Base-by-base conservation (phyloP, 1,140 invertebrate genomes). In the Penaeus vannamei region DNA sequence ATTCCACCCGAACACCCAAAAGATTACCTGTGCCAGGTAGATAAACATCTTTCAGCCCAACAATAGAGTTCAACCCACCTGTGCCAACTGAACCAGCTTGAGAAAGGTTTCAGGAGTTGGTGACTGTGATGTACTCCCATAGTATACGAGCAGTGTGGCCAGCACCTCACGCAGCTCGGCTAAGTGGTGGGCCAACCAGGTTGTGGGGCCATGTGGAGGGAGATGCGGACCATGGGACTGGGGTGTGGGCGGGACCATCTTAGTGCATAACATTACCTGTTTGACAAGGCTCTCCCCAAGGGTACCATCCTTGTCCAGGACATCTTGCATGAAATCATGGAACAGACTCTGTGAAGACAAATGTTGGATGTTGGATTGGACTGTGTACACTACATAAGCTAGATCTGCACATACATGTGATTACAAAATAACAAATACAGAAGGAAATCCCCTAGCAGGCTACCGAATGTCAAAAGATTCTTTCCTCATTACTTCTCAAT, bases 311-410 rank as follows among this genome's bases (percentile, higher is more conserved):
- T 89, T 89, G 72, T 89, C 87, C 53, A 89, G 66, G 10, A 89
- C 87, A 69, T 89, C 87, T 3, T 62, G 87, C 87, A 89, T 84
- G 36, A 84, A 89, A n/a, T 89, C 82, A 53, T 60, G 46, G 72
- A 89, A 89, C n/a, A 89, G 66, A 64, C 29, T 84, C 87, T 89
- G 86, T 7, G 62, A 87, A n/a, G 26, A 2, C 72, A 32, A 23
- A 72, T 53, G 53, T 53, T 14, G 53, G 10, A 1, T 17, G 17
- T 2, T 10, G 53, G 53, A 53, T 53, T 53, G 14, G 17, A 53
- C 53, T 53, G 53, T 53, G 53, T 53, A 42, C 1, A 42, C 36
- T 42, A 42, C 8, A 4, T 42, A 42, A 42, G 36, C 8, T 42
- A 42, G 3, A 42, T 42, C 22, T 20, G 17, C 7, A 79, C 23